phyloP scores from a whole-genome alignment of 2,888 invertebrate species.

The Nowickia ferox region DNA sequence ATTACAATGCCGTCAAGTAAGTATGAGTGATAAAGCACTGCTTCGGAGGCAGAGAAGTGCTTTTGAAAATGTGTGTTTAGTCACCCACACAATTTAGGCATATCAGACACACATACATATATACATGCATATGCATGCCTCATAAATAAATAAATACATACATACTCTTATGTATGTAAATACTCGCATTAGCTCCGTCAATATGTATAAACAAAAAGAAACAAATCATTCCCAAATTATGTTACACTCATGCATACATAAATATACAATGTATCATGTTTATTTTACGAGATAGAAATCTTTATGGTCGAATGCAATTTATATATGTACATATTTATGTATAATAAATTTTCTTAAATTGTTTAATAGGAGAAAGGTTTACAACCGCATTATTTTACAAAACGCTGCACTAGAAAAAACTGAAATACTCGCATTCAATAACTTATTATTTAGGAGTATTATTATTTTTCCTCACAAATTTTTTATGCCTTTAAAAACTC shows the following conservation, averaged over 20 bases:
- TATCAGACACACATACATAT: neutral
- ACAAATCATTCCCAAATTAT: constrained; percentile 48
- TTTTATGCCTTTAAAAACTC: too few relatives aligned
- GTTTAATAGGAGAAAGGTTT: neutral
- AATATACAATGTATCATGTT: neutral
- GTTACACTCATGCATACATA: neutral
- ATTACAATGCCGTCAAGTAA: constrained; percentile 91
- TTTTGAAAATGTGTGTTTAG: constrained; percentile 28
- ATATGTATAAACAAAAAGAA: constrained; percentile 17
- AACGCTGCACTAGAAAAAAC: too few relatives aligned
- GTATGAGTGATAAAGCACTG: constrained; percentile 73
- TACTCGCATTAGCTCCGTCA: neutral
- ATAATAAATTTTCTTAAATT: constrained; percentile 32
- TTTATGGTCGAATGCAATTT: constrained; percentile 19
- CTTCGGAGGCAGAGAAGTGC: constrained; percentile 16
- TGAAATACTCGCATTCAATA: too few relatives aligned
- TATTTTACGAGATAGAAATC: constrained; percentile 41
- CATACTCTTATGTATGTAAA: constrained; percentile 2
- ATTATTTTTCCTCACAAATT: too few relatives aligned
- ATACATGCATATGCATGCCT: neutral
- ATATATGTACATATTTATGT: neutral
- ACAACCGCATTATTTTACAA: neutral
- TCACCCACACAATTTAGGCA: constrained; percentile 68
- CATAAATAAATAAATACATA: neutral
- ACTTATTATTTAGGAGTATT: too few relatives aligned